phyloP scores from a whole-genome alignment of 2,888 invertebrate genomes.

The Tethea ocularis region DNA sequence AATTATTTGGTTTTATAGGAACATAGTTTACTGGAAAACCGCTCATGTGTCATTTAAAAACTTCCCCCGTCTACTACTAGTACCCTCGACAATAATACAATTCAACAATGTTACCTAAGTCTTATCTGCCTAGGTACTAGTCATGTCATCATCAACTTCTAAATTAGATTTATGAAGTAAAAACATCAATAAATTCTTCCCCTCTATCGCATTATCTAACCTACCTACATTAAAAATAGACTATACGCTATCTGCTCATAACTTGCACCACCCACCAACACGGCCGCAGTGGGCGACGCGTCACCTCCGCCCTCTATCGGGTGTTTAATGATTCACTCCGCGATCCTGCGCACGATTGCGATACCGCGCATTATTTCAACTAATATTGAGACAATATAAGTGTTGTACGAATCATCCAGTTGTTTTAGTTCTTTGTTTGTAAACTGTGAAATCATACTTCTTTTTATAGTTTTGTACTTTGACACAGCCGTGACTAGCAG shows the following conservation, averaged over 20 bases:
- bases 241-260: neutral
- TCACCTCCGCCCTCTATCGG: slow-evolving; percentile 61
- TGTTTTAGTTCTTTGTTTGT: neutral
- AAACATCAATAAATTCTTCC: no score
- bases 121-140: no score
- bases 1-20: no score
- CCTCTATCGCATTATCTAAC: no score
- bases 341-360: slow-evolving; percentile 18
- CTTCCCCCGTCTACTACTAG: no score
- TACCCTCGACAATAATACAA: no score
- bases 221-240: neutral
- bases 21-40: no score
- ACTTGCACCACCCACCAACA: slow-evolving; percentile 16
- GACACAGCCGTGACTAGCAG: neutral
- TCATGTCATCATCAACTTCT: no score
- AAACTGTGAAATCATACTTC: neutral
- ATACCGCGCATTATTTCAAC: slow-evolving; percentile 14
- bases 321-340: slow-evolving; percentile 61
- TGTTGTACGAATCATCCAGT: neutral
- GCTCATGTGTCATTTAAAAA: no score
- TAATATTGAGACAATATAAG: neutral
- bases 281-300: slow-evolving; percentile 46
- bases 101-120: no score
- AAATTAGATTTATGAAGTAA: no score
- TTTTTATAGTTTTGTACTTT: neutral